Conservation (phyloP, 2,888 invertebrate species). For the Trissolcus japonicus region DNA sequence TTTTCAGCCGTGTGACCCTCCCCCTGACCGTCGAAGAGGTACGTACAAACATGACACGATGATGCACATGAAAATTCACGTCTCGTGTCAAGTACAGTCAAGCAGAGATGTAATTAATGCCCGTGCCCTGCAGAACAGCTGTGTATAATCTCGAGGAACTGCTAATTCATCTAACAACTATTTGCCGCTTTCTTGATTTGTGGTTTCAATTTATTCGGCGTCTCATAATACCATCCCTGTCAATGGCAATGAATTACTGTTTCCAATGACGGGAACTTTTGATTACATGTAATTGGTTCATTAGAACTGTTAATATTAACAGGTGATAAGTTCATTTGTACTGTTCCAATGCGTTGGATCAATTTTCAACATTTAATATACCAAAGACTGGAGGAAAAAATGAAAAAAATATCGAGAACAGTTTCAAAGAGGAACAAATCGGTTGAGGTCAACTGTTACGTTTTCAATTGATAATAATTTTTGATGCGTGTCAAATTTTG, state of each 20-base stretch:
- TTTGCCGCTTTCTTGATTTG: constrained; percentile 41
- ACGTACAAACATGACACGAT: constrained; percentile 75
- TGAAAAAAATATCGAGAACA: too few relatives aligned
- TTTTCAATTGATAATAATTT: too few relatives aligned
- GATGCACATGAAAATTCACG: background rate
- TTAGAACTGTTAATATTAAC: background rate
- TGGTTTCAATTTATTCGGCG: background rate
- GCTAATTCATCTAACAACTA: constrained; percentile 64
- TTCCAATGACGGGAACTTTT: constrained; percentile 12
- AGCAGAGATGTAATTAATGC: background rate
- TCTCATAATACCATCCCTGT: background rate
- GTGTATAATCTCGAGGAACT: constrained; percentile 46
- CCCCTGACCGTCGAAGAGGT: constrained; percentile 98
- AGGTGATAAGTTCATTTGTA: constrained; percentile 3
- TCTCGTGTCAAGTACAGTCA: background rate
- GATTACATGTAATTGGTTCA: constrained; percentile 19
- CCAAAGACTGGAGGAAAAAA: too few relatives aligned
- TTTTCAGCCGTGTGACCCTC: constrained; percentile 92
- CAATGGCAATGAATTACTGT: constrained; percentile 11
- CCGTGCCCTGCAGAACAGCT: background rate
- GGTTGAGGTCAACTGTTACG: too few relatives aligned
- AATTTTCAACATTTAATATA: too few relatives aligned
- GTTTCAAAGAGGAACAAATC: too few relatives aligned
- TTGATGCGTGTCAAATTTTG: too few relatives aligned
- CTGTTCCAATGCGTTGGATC: too few relatives aligned